Base-by-base conservation (phyloP, 2,113 vertebrate species). In the Clupea harengus region DNA sequence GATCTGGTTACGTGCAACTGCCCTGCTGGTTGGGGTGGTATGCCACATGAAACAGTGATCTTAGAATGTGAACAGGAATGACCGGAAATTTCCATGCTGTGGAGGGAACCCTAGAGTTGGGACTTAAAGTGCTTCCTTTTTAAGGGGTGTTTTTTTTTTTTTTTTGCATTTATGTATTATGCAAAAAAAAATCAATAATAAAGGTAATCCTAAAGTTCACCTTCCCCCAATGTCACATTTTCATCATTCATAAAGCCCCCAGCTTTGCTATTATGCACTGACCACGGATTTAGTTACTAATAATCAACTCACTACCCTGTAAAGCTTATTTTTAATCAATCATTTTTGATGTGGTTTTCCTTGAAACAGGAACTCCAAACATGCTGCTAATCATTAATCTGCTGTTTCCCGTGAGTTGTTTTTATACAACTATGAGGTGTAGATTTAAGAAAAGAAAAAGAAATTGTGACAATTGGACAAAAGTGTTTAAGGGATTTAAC, bases 1-100 rank as follows among this genome's bases (percentile, higher is more conserved):
- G 45, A 3, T 47, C 44, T 11, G 44, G 0, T 45, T 13, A 78
- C 32, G 32, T 44, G 92, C 87, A 89, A 80, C 86, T 89, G 89
- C 96, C 96, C 95, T 94, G 97, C 97, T 95, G 97, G 97, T 95
- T 95, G 94, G 97, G 96, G 95, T 88, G 28, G 89, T 72, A 13
- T 45, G 22, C 86, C 83, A 84, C 87, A 49, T 91, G 88, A 52
- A 72, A 75, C 88, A 87, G 87, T 89, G 82, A 85, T 89, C 84
- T 88, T 83, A 32, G 80, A 50, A 46, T 81, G 83, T n/a, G 44
- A 82, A n/a, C 44, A 7, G 10, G 45, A 84, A 45, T 67, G 75
- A 84, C 45, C 22, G 15, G 11, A 44, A 60, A 32, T 50, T 47
- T 8, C 45, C 13, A 15, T 7, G 45, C n/a, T 81, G 17, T 64